Conservation (phyloP, 2,888 invertebrate genomes). For the Orthosia gracilis region DNA sequence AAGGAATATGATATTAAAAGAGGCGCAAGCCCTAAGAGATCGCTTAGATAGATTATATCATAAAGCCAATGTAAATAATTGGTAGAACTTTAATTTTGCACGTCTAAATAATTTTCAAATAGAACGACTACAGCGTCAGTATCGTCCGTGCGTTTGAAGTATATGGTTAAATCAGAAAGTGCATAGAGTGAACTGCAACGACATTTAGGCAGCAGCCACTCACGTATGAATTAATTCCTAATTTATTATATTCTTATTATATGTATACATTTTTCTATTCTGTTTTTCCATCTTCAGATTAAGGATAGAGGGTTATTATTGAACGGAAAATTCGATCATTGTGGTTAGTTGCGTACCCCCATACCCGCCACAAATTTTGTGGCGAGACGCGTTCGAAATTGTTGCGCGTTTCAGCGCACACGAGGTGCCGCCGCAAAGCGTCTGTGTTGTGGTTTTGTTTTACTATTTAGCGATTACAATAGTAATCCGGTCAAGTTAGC, state of each 20-base stretch:
- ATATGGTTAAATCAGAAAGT: constrained; percentile 57
- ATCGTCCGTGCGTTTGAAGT: constrained; percentile 44
- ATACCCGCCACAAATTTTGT: constrained; percentile 10
- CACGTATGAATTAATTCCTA: constrained; percentile 32
- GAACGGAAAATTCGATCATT: constrained; percentile 35
- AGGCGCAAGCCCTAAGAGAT: background rate
- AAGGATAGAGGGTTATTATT: constrained; percentile 12
- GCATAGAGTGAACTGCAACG: constrained; percentile 32
- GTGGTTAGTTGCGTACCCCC: constrained; percentile 8
- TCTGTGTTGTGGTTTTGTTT: constrained; percentile 46
- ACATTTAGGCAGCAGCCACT: constrained; percentile 25
- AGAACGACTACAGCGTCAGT: constrained; percentile 21
- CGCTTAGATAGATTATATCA: constrained; percentile 4
- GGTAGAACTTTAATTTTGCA: constrained; percentile 31
- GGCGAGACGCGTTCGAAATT: constrained; percentile 21
- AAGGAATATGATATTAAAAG: constrained; percentile 16
- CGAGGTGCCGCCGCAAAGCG: constrained; percentile 24
- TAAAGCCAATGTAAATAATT: constrained; percentile 17
- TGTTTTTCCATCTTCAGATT: background rate
- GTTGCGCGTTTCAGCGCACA: constrained; percentile 35
- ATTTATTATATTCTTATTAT: constrained; percentile 4
- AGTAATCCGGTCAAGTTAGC: too few relatives aligned
- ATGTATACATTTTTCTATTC: background rate
- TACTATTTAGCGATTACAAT: constrained; percentile 41
- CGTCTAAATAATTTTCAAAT: constrained; percentile 40